Evolutionary conservation across 2,797 vertebrate genomes (phyloP), one percentile per base, ranked within the genome.

Genomic region (Neomorphus geoffroyi): DNA sequence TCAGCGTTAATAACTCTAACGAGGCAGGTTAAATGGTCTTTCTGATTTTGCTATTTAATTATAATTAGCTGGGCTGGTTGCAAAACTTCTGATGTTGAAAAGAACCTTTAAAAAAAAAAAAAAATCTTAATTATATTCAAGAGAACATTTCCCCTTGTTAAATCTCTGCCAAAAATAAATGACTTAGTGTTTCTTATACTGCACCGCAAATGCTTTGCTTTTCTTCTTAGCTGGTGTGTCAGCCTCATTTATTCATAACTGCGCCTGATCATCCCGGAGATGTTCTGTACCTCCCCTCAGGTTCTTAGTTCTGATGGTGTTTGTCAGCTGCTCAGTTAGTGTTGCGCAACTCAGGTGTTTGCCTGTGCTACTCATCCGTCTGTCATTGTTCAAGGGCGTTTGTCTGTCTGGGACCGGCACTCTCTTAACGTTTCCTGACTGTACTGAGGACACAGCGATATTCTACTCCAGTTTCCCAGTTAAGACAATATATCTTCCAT

Each of bases 181-280:
- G 24, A 27, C 50, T 51, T 28, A 16, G 26, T 28, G 50, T 28
- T 51, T 27, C 27, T 51, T 51, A 60, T 5, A 8, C 43, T 43
- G 35, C 35, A 48, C 35, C 80, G 26, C 22, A 35, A 80, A 9
- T 39, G 27, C 27, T n/a, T 45, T 66, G 48, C 26, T 2, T 57
- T 51, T 26, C 9, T 8, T 10, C 58, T 60, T 33, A 80, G 43
- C 57, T 85, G 26, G 4, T 35, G 43, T 41, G 19, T 45, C 75
- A 82, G 53, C 67, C 70, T 93, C 53, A 67, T 71, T 91, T 91
- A 87, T 83, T 90, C 87, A 89, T 77, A 74, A 78, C 53, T 53
- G 41, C 32, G 45, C 46, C 57, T 64, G 8, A 86, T 92, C 24
- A 54, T 65, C 79, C 72, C 64, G 10, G 60, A 77, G 67, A 33